Evolutionary conservation across 1,140 invertebrate genomes (phyloP), one percentile per base, ranked within the genome.

Genomic region (Drosophila rufa): DNA sequence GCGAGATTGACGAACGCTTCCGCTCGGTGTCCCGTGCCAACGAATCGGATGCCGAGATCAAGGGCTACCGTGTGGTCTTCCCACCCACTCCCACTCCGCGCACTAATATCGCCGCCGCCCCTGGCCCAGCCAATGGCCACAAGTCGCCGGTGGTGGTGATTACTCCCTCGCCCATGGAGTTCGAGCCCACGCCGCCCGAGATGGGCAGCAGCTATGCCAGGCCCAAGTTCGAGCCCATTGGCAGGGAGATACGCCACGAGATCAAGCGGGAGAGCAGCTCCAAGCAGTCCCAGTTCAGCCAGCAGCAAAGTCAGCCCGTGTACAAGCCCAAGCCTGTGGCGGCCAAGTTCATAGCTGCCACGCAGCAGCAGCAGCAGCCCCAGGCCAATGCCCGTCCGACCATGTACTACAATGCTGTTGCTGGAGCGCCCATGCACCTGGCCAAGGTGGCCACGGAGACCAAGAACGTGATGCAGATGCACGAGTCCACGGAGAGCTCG

Each of bases 1-100:
- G 95, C 82, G 96, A 97, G 82, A 95, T 95, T 67, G 96, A 96
- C 56, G 94, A 94, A 38, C 94, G 94, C 68, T 95, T 96, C 80
- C 94, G 94, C 56, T 94, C 95, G 0, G 92, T 95, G 27, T 96
- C 96, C 94, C 93, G 93, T 3, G 94, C 94, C 12, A 92, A 92
- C 40, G 94, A 94, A 68, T 93, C 94, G 1, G 94, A 95, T 59
- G 86, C 93, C 0, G 94, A 95, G 38, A 94, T 94, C 50, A 93
- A 93, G 45, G 83, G 93, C 8, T 95, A 94, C 74, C 94, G 94
- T 78, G 94, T 95, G 6, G 94, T 95, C 2, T 91, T 84, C 30
- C 94, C 94, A 59, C 94, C 95, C 3, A 93, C 93, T 50, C 92
- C 95, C n/a, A 93, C 94, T 38, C 91, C 92, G 2, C 83, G 91